Evolutionary conservation across 2,797 vertebrate species (phyloP).

Genomic region (Rhincodon typus): DNA sequence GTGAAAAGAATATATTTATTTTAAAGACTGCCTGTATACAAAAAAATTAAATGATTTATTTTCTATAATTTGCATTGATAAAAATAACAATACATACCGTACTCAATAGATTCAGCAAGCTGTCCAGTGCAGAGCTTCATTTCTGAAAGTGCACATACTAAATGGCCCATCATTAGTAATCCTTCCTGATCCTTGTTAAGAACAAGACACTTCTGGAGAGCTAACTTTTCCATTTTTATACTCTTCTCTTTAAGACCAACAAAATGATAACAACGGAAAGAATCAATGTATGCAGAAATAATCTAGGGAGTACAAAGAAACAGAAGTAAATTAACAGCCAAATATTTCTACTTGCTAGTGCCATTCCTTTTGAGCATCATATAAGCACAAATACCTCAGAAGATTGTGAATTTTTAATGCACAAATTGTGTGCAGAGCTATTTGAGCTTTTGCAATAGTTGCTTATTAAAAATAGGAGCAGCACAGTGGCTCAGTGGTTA

Average conservation of each 20-base stretch:
- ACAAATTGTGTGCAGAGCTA: neutral
- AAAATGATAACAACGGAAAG: slow-evolving; percentile 39
- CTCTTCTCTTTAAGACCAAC: neutral
- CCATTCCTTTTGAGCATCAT: neutral
- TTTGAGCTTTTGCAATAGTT: neutral
- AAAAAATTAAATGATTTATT: neutral
- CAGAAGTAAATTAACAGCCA: neutral
- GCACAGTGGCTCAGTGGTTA: too few relatives aligned
- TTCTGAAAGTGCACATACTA: slow-evolving; percentile 38
- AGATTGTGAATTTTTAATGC: neutral
- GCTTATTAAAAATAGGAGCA: too few relatives aligned
- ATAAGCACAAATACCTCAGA: neutral
- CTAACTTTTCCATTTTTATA: slow-evolving; percentile 11
- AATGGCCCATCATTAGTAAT: slow-evolving; percentile 30
- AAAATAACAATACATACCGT: slow-evolving; percentile 34
- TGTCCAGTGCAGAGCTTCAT: slow-evolving; percentile 38
- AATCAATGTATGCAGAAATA: slow-evolving; percentile 39
- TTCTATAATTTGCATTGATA: neutral
- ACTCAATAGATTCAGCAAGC: slow-evolving; percentile 39
- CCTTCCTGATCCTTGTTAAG: slow-evolving; percentile 34
- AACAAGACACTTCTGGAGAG: neutral
- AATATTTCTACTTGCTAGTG: neutral
- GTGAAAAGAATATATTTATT: neutral
- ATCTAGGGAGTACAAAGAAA: slow-evolving; percentile 34
- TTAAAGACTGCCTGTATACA: neutral